Conservation (phyloP, 2,113 vertebrate genomes). For the Istiophorus platypterus region DNA sequence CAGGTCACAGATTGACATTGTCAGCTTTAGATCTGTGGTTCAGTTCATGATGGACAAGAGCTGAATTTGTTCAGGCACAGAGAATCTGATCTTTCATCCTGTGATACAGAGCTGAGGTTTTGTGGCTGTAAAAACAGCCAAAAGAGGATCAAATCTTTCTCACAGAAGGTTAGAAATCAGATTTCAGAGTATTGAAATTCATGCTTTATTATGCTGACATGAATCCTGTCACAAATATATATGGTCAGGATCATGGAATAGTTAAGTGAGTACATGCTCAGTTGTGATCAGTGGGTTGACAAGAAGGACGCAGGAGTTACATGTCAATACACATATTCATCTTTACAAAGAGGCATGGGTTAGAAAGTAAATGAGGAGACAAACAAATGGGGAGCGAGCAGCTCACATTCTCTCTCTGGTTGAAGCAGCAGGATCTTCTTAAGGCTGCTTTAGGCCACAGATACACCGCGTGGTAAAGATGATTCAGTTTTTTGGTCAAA, state of each 20-base stretch:
- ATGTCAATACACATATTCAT: slow-evolving; percentile 16
- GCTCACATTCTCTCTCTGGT: slow-evolving; percentile 52
- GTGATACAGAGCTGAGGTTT: slow-evolving; percentile 18
- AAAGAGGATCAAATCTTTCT: slow-evolving; percentile 14
- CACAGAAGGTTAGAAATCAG: slow-evolving; percentile 24
- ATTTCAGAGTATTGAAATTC: slow-evolving; percentile 16
- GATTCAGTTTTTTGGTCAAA: too few species aligned
- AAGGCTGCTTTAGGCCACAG: not conserved
- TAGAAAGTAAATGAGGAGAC: slow-evolving; percentile 27
- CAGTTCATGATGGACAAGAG: slow-evolving; percentile 58
- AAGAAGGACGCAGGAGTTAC: slow-evolving; percentile 49
- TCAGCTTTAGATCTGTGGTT: slow-evolving; percentile 14
- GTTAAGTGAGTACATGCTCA: slow-evolving; percentile 38
- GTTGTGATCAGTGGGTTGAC: slow-evolving; percentile 44
- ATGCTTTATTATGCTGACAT: slow-evolving; percentile 37
- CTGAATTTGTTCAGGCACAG: slow-evolving; percentile 85
- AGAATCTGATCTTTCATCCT: slow-evolving; percentile 36
- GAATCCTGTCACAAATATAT: slow-evolving; percentile 5
- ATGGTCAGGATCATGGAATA: slow-evolving; percentile 30
- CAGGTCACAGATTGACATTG: slow-evolving; percentile 49
- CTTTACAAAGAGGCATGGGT: slow-evolving; percentile 33
- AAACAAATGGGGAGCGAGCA: slow-evolving; percentile 25
- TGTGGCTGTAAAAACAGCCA: slow-evolving; percentile 15
- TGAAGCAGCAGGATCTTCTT: not conserved
- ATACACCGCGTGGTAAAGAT: not conserved